phyloP scores from a whole-genome alignment of 2,113 vertebrate genomes.

The Arizona elegans region DNA sequence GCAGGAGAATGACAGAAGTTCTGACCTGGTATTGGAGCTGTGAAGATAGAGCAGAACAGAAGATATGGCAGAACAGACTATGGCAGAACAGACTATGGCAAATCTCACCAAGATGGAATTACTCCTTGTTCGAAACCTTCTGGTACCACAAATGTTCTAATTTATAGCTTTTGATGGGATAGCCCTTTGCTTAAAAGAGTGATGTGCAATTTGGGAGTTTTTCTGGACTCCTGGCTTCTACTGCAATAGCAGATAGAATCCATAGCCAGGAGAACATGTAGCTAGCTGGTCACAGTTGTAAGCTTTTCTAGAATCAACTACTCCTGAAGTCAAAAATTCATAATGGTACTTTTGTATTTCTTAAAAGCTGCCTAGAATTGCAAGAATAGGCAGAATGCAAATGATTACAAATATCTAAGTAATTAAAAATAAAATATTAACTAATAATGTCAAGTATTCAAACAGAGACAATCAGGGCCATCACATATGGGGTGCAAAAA shows the following conservation, averaged over 20 bases:
- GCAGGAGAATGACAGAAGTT: background rate
- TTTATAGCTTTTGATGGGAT: background rate
- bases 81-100: background rate
- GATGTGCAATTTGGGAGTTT: background rate
- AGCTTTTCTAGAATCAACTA: background rate
- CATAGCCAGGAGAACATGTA: background rate
- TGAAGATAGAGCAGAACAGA: background rate
- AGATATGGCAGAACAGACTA: background rate
- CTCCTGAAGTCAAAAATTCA: background rate
- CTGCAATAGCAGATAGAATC: background rate
- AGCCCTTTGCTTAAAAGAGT: background rate
- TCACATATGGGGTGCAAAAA: background rate
- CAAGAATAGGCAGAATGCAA: background rate
- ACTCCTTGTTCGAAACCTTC: background rate
- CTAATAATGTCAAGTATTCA: background rate
- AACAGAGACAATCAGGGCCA: background rate
- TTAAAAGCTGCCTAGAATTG: background rate
- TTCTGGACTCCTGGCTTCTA: background rate
- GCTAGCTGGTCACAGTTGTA: background rate
- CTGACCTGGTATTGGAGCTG: background rate
- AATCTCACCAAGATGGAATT: background rate
- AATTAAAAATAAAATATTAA: background rate
- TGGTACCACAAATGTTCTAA: background rate
- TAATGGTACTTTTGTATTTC: background rate
- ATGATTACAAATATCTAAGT: background rate